phyloP scores from a whole-genome alignment of 2,888 invertebrate species.

The Amphipyra tragopoginis region DNA sequence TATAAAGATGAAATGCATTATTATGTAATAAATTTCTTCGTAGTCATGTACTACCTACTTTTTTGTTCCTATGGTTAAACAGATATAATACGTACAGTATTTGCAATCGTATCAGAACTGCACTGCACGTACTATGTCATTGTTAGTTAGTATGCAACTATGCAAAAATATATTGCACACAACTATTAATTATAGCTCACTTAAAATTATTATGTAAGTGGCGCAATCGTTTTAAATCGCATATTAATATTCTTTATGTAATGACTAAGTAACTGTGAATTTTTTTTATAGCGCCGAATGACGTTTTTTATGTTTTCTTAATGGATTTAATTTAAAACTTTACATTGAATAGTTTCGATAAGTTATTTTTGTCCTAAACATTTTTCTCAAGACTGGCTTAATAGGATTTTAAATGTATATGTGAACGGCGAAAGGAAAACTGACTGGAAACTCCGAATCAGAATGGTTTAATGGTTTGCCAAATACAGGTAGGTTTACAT shows the following conservation, averaged over 20 bases:
- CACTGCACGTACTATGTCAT: slow-evolving; percentile 39
- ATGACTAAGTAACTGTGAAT: slow-evolving; percentile 6
- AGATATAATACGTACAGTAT: not conserved
- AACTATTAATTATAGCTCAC: slow-evolving; percentile 22
- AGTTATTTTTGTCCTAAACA: too few relatives aligned
- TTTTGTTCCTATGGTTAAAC: not conserved
- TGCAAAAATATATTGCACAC: slow-evolving; percentile 45
- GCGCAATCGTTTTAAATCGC: slow-evolving; percentile 33
- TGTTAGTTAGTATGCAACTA: slow-evolving; percentile 41
- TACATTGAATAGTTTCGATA: too few relatives aligned
- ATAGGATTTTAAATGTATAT: too few relatives aligned
- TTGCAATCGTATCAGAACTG: slow-evolving; percentile 17
- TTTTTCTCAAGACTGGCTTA: too few relatives aligned
- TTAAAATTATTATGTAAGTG: slow-evolving; percentile 39
- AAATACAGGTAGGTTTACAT: too few relatives aligned
- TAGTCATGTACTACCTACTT: not conserved
- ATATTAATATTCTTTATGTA: slow-evolving; percentile 40
- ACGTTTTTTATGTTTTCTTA: not conserved
- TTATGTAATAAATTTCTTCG: too few relatives aligned
- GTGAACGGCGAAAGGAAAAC: too few relatives aligned
- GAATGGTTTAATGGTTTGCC: too few relatives aligned
- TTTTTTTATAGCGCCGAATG: not conserved
- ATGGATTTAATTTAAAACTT: too few relatives aligned
- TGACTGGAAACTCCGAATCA: too few relatives aligned
- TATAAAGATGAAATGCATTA: too few relatives aligned